A percentile compares a stretch with the other conserved stretches of the same genome.
phyloP scores from a whole-genome alignment of 2,888 invertebrate genomes.

The Calliphora vomitoria region DNA sequence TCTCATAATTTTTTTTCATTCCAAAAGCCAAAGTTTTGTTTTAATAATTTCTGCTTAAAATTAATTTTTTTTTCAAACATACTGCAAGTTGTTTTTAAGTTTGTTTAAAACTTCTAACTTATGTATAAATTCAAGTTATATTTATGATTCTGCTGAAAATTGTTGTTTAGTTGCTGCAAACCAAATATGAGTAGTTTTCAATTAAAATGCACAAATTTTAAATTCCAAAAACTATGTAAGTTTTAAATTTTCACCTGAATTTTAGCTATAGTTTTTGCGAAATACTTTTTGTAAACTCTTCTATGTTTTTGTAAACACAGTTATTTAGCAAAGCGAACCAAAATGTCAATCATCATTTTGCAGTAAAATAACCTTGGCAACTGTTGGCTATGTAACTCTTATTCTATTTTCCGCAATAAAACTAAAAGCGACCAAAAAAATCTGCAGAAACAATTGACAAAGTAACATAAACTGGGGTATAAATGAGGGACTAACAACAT shows the following conservation, averaged over 20 bases:
- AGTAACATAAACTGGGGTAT: not conserved
- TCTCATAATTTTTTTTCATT: not conserved
- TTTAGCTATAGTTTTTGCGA: not conserved
- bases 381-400: not conserved
- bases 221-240: not conserved
- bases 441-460: not conserved
- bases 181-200: not conserved
- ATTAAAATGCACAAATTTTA: not conserved
- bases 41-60: constrained; percentile 3
- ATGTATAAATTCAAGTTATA: not conserved
- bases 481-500: constrained; percentile 5
- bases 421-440: not conserved
- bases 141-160: not conserved
- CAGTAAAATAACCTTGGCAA: constrained; percentile 31
- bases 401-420: not conserved
- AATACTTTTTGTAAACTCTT: no score
- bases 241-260: not conserved
- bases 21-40: constrained; percentile 28
- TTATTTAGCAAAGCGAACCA: not conserved
- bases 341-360: constrained; percentile 46
- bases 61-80: not conserved
- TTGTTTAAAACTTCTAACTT: constrained; percentile 1
- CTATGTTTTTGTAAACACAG: not conserved
- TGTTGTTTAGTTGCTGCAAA: not conserved
- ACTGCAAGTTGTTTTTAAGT: not conserved